Evolutionary conservation across 2,888 invertebrate genomes (phyloP), one percentile per base, ranked within the genome.

Genomic region (Lissonota sp.): DNA sequence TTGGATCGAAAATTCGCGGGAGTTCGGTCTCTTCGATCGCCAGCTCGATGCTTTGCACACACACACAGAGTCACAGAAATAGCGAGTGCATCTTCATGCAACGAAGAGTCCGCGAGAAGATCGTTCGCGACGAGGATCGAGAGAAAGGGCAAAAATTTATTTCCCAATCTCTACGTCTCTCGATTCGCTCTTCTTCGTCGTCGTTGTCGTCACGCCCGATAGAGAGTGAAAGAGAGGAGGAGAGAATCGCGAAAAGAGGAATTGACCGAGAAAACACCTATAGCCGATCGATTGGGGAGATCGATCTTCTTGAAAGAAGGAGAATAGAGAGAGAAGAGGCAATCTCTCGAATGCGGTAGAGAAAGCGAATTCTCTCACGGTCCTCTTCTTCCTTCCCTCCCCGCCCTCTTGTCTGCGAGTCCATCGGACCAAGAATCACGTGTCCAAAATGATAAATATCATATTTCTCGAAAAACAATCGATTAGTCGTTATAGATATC

Each of bases 301-400:
- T 74, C 81, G 83, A 84, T 85, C 76, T 74, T 46, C 14, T 60
- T n/a, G 26, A 26, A 26, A 26, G 26, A 26, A 26, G 3, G 53
- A 72, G 62, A n/a, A 51, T 26, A 3, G 26, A 26, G 26, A 26
- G 26, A 26, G 26, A 26, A 26, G 26, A 26, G 26, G 26, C 26
- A 26, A 26, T 26, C 58, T 42, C 74, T 49, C 49, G 58, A 66
- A 39, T 53, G 64, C 44, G 10, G 49, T 40, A 60, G 69, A 78
- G 81, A 81, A 78, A 81, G 70, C 73, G 77, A 81, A 78, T 81
- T 81, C 81, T 81, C 81, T 81, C 81, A 81, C 81, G 81, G 77
- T 81, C 63, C 77, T 80, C 72, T 72, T 76, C 80, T 76, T 76
- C 72, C 72, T 60, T 37, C 42, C 49, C 6, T 16, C 44, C 64